Evolutionary conservation across 2,113 vertebrate genomes (phyloP), one percentile per base, ranked within the genome.

Genomic region (Carlito syrichta): DNA sequence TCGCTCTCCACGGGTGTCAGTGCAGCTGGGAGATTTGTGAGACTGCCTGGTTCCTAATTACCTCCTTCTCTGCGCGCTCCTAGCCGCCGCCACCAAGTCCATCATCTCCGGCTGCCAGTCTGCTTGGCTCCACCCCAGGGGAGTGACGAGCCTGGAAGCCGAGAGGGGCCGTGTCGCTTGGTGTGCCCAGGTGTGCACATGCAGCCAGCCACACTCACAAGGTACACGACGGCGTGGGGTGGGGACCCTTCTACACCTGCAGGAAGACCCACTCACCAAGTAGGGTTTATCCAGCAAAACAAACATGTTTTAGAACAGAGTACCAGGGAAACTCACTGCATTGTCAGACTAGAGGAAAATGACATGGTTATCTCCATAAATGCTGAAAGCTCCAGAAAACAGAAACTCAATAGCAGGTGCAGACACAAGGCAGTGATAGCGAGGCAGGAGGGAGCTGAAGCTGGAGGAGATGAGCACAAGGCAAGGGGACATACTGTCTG

Each of bases 1-100:
- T 97, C 81, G 1, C 96, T 97, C 97, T 97, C 89, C 58, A 89
- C 2, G 17, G 98, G 97, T 96, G 97, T 97, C 91, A 92, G 97
- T 7, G 2, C 0, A 43, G 71, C 97, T 63, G 63, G 95, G 97
- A 97, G 97, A 97, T 88, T 84, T 96, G 97, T 48, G 93, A 97
- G 93, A 77, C 94, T 3, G 62, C 97, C 91, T 66, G 40, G 85
- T 48, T 96, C 90, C 95, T 98, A 97, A 98, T 98, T 97, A 96
- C 97, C 89, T 97, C 92, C 62, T 77, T 84, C 93, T 52, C 87
- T 40, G 58, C 38, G 0, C 90, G 82, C 94, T 45, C 63, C 90
- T 69, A 94, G 82, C 60, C 25, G 40, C 48, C 1, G n/a, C 74
- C 71, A 25, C 45, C 91, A 76, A 81, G 86, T 89, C 89, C 77